These are phyloP conservation scores for Augiades crinisus DNA, from an alignment of 2,888 invertebrate genomes.

Conservation along the genomic window DNA sequence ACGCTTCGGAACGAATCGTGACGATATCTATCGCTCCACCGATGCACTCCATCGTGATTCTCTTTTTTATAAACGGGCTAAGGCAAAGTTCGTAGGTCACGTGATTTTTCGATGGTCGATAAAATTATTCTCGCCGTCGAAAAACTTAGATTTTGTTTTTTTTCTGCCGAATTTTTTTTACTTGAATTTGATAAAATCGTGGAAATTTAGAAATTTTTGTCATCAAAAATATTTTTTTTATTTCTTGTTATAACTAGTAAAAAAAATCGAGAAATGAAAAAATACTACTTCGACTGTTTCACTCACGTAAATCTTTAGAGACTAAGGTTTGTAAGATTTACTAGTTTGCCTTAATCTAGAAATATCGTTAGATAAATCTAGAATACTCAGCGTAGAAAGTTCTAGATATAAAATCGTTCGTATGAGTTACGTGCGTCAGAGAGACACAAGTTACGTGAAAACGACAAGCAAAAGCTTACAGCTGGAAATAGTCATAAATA, in stretches of 20 bases:
- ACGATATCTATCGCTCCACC: conserved; percentile 37
- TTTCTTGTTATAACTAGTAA: no score
- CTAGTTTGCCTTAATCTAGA: neutral
- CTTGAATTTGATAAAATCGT: no score
- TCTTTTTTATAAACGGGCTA: conserved; percentile 38
- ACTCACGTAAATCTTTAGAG: no score
- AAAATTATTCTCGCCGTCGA: no score
- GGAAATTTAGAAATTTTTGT: no score
- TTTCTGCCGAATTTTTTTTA: neutral
- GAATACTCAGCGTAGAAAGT: conserved; percentile 3
- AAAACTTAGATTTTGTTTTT: no score
- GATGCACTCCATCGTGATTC: conserved; percentile 37
- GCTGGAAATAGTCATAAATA: conserved; percentile 7
- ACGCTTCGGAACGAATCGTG: conserved; percentile 43
- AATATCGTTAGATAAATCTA: neutral
- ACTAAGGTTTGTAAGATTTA: neutral
- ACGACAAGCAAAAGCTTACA: neutral
- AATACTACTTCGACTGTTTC: no score
- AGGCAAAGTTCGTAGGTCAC: conserved; percentile 38
- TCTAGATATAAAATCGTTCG: neutral
- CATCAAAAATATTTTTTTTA: no score
- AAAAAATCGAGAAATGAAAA: no score
- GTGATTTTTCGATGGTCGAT: neutral
- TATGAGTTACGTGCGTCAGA: conserved; percentile 2
- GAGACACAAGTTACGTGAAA: neutral